Evolutionary conservation across 2,113 vertebrate genomes (phyloP).

Genomic region (Lathamus discolor): DNA sequence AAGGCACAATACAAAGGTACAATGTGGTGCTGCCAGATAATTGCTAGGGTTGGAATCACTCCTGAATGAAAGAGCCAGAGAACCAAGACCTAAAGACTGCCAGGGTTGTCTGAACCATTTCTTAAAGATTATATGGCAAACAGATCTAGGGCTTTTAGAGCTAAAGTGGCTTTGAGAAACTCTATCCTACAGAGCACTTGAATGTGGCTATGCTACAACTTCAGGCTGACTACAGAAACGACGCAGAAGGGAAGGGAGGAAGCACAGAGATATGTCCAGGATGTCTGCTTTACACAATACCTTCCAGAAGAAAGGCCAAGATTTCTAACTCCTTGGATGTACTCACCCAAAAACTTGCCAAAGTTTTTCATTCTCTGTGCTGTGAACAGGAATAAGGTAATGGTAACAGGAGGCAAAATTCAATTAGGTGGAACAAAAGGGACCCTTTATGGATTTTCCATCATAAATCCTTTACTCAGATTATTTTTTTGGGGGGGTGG

Average conservation of each 20-base stretch:
- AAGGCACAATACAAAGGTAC: neutral
- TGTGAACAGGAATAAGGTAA: constrained; percentile 62
- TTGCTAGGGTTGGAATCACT: neutral
- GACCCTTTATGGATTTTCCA: constrained; percentile 54
- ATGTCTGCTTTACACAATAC: constrained; percentile 55
- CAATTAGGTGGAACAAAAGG: constrained; percentile 66
- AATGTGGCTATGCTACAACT: neutral
- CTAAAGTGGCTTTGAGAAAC: neutral
- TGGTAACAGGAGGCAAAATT: constrained; percentile 47
- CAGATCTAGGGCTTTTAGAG: neutral
- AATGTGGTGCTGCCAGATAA: neutral
- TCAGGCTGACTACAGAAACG: neutral
- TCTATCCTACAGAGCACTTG: neutral
- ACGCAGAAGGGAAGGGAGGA: constrained; percentile 1
- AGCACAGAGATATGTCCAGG: neutral
- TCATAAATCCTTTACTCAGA: constrained; percentile 31
- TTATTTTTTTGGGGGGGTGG: neutral
- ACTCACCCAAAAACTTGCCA: constrained; percentile 42
- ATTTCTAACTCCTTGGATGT: constrained; percentile 49
- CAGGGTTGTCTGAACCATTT: neutral
- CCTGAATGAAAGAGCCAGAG: neutral
- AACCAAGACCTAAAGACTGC: neutral
- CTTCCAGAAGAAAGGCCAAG: constrained; percentile 63
- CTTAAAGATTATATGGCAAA: neutral
- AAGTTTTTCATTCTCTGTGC: constrained; percentile 41